Evolutionary conservation across 2,888 invertebrate genomes (phyloP), one percentile per base, ranked within the genome.

Genomic region (Tenthredo livida): DNA sequence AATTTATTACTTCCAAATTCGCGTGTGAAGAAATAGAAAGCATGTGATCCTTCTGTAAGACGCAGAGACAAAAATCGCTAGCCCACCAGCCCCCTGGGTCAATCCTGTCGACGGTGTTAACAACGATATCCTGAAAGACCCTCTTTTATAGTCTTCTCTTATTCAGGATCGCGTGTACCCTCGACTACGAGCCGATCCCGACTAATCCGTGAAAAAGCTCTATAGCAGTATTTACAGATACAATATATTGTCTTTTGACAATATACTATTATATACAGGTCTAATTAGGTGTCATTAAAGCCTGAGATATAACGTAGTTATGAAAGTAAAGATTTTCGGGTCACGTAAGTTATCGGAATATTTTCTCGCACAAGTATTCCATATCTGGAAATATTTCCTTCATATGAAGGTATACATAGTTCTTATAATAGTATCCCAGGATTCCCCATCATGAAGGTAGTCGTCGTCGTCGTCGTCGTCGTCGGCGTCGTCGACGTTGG

Each of bases 111-210:
- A 43, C 77, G 43, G 54, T 50, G 77, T 50, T 50, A 77, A 77
- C 77, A 77, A 77, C 77, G 54, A 33, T 33, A n/a, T 17, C 50
- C 50, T 54, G 50, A 50, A 77, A n/a, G 77, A 77, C 77, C 77
- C 33, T 54, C n/a, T 29, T 21, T 12, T 67, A 33, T 33, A 67
- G 33, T 77, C 50, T 77, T 54, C 17, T 33, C 73, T 73, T 43
- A 73, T 73, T 43, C 43, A 25, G 29, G 43, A 43, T 43, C 43
- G 12, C 25, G 21, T 12, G 5, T 12, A 73, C 43, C 25, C 25
- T 43, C 21, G 40, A 73, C 43, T 21, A 40, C 21, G 21, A 12
- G 17, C 43, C 72, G 40, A 29, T 67, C 6, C 67, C 7, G 17
- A 67, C 67, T 67, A 67, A 67, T 67, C 67, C 33, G 67, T 1